Percentiles rank a stretch among this genome's conserved stretches.
Evolutionary conservation across 2,888 invertebrate species (phyloP).

Genomic region (Lymantria dispar): DNA sequence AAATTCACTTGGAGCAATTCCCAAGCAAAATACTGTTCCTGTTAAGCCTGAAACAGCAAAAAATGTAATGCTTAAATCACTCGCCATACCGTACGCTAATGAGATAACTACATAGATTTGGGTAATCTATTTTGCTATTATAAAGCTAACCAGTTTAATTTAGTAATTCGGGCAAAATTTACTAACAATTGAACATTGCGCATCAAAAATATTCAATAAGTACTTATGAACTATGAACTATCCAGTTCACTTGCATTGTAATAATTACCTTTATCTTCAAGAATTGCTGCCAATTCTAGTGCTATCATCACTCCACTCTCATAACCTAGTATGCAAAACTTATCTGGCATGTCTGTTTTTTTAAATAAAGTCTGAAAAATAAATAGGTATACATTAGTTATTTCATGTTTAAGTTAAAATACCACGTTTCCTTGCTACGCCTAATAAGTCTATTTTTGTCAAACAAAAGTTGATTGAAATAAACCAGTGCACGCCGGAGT

Average conservation of each 20-base stretch:
- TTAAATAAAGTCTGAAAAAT: slow-evolving; percentile 39
- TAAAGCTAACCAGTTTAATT: neutral
- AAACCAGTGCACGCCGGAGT: neutral
- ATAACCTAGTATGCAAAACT: slow-evolving; percentile 53
- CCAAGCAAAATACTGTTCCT: slow-evolving; percentile 22
- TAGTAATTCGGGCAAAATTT: neutral
- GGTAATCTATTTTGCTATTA: neutral
- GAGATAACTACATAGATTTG: neutral
- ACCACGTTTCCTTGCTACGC: too few species aligned
- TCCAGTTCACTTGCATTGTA: too few species aligned
- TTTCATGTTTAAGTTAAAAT: too few species aligned
- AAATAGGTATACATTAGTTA: too few species aligned
- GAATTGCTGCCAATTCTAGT: slow-evolving; percentile 50
- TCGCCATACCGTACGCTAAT: neutral
- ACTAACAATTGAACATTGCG: neutral
- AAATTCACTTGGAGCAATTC: slow-evolving; percentile 16
- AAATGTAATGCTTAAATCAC: neutral
- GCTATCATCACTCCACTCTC: slow-evolving; percentile 52
- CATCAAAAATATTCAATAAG: neutral
- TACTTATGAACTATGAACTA: neutral
- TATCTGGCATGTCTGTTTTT: slow-evolving; percentile 30
- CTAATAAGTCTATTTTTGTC: too few species aligned
- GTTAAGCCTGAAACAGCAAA: slow-evolving; percentile 15
- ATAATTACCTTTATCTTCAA: slow-evolving; percentile 50
- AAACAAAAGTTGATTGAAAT: too few species aligned